These are phyloP conservation scores for Euura lappo DNA, from an alignment of 1,140 invertebrate species.

Conservation along the genomic window DNA sequence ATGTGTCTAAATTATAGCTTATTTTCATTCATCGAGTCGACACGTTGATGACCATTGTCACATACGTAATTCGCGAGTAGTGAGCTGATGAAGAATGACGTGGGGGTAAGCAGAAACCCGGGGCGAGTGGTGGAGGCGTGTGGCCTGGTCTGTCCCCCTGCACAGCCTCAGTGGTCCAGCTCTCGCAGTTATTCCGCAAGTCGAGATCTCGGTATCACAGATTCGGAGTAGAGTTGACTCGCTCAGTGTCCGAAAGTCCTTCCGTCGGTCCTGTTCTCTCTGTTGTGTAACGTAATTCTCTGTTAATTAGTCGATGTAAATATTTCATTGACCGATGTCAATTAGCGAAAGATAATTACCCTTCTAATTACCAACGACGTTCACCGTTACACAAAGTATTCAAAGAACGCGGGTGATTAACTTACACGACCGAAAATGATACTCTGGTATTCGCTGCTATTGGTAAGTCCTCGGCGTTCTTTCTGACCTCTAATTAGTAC, in stretches of 20 bases:
- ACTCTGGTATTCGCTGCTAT: neutral
- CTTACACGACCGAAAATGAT: neutral
- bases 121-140: neutral
- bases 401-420: neutral
- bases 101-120: neutral
- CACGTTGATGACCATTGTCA: too few relatives aligned
- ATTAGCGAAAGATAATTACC: neutral
- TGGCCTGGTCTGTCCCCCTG: neutral
- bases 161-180: neutral
- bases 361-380: neutral
- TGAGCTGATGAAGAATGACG: neutral
- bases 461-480: neutral
- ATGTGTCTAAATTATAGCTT: too few relatives aligned
- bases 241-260: neutral
- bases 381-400: neutral
- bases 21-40: too few relatives aligned
- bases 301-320: too few relatives aligned
- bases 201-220: neutral
- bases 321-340: neutral
- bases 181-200: neutral
- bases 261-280: neutral
- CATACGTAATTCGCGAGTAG: too few relatives aligned
- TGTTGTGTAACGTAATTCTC: neutral
- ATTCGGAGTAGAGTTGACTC: neutral
- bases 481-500: too few relatives aligned